Evolutionary conservation across 2,113 vertebrate species (phyloP).

Genomic region (Benitochromis conjunctus): DNA sequence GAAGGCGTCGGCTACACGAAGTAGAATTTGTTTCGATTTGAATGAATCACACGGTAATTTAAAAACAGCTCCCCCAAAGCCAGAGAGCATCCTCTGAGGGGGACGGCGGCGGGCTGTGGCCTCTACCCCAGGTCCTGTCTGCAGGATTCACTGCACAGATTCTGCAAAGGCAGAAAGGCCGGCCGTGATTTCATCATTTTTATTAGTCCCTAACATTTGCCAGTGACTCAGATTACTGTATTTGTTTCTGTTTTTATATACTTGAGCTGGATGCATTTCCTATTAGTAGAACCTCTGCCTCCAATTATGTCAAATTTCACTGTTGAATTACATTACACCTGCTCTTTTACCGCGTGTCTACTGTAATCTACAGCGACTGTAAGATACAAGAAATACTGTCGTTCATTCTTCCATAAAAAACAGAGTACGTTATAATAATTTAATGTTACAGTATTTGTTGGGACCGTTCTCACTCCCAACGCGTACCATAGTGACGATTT

Average conservation of each 20-base stretch:
- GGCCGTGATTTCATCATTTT: not conserved
- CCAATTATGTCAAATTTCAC: not conserved
- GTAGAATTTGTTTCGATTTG: constrained; percentile 43
- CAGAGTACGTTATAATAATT: too few species aligned
- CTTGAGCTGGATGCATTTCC: not conserved
- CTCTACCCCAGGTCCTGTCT: not conserved
- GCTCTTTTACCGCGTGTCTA: not conserved
- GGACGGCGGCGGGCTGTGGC: not conserved
- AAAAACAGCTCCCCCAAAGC: constrained; percentile 8
- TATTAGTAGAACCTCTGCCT: not conserved
- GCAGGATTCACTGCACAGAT: not conserved
- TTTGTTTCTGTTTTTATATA: not conserved
- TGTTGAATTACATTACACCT: not conserved
- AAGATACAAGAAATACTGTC: not conserved
- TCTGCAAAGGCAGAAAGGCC: not conserved
- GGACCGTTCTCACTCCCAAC: too few species aligned
- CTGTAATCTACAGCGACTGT: not conserved
- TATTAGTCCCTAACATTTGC: not conserved
- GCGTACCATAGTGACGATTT: too few species aligned
- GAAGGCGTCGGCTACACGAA: constrained; percentile 26
- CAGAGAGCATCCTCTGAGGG: not conserved
- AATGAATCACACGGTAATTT: constrained; percentile 50
- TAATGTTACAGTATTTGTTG: not conserved
- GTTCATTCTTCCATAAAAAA: not conserved
- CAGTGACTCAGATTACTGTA: not conserved